These are phyloP conservation scores for Hormaphis cornu DNA, from an alignment of 1,140 invertebrate genomes.

Conservation along the genomic window DNA sequence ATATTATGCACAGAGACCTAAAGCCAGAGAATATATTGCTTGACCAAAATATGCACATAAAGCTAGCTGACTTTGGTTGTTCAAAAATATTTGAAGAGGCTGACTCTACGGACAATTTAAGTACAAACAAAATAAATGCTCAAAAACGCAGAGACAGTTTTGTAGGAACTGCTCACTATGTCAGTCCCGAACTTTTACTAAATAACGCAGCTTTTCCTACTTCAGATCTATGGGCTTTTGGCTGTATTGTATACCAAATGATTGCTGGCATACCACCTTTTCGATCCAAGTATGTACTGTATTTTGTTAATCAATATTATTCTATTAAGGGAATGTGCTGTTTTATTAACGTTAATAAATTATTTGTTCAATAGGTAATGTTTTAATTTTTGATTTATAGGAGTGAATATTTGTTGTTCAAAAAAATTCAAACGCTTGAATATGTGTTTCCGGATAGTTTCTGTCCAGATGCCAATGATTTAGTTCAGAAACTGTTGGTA, in stretches of 20 bases:
- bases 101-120: conserved; percentile 35
- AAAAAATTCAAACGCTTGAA: conserved; percentile 85
- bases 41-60: conserved; percentile 90
- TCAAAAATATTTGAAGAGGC: conserved; percentile 62
- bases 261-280: conserved; percentile 87
- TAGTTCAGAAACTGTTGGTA: conserved; percentile 78
- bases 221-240: conserved; percentile 93
- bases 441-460: conserved; percentile 92
- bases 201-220: conserved; percentile 68
- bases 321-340: neutral
- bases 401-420: conserved; percentile 94
- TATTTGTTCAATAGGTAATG: neutral
- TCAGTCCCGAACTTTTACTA: conserved; percentile 88
- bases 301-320: no score
- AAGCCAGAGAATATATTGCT: conserved; percentile 84
- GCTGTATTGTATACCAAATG: conserved; percentile 97
- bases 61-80: conserved; percentile 96
- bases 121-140: conserved; percentile 41
- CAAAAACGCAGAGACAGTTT: conserved; percentile 70
- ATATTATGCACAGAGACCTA: conserved; percentile 82
- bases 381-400: conserved; percentile 41
- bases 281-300: conserved; percentile 53
- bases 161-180: conserved; percentile 97
- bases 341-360: neutral
- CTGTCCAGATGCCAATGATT: conserved; percentile 66